Percentiles rank a stretch among this genome's conserved stretches.
Conservation (phyloP, 2,797 vertebrate genomes). For the Sebastes matsubarae region DNA sequence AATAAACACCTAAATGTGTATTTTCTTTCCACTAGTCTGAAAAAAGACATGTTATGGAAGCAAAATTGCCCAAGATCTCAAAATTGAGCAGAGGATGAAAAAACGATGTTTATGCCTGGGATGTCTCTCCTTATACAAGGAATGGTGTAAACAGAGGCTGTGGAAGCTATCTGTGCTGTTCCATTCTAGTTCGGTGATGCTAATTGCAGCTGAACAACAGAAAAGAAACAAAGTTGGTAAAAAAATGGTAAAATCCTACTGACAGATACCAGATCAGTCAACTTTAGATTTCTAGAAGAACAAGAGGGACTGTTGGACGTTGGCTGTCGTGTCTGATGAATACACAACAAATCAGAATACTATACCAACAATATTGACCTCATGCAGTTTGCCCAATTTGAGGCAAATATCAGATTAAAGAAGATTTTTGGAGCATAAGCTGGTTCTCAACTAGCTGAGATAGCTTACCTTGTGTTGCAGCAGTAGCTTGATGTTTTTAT, state of each 20-base stretch:
- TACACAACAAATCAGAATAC: background rate
- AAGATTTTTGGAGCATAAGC: background rate
- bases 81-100: too few species aligned
- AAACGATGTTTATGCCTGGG: too few species aligned
- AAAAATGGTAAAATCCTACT: background rate
- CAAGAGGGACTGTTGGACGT: background rate
- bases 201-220: conserved; percentile 12
- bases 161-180: too few species aligned
- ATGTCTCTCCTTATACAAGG: too few species aligned
- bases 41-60: too few species aligned
- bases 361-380: background rate
- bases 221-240: background rate
- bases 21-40: too few species aligned
- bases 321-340: background rate
- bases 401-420: background rate
- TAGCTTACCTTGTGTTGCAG: background rate
- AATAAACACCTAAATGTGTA: too few species aligned
- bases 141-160: too few species aligned
- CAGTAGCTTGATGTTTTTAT: background rate
- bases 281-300: background rate
- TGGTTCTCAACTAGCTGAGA: background rate
- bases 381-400: background rate
- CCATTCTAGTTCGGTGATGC: background rate
- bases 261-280: background rate
- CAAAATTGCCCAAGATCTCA: too few species aligned